Evolutionary conservation across 2,888 invertebrate species (phyloP).

Genomic region (Podabrus alpinus): DNA sequence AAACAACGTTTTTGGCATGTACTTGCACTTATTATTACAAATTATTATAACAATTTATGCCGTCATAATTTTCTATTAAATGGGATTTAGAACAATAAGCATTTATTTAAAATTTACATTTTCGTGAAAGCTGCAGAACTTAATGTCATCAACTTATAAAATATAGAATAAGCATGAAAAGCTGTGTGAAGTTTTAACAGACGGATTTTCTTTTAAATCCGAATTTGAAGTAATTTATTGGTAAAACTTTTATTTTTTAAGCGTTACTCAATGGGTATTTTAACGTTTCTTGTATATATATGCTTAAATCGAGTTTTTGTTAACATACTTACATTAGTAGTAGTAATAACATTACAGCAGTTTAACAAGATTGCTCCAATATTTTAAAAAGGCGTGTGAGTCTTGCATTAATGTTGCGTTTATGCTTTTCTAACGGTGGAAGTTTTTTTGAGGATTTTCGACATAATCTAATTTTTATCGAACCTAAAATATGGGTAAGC

Average conservation of each 20-base stretch:
- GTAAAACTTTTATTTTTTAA: neutral
- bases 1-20: neutral
- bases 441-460: neutral
- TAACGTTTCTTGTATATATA: neutral
- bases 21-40: neutral
- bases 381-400: neutral
- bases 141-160: neutral
- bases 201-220: neutral
- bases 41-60: too few species aligned
- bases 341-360: neutral
- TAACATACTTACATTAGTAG: neutral
- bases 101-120: neutral
- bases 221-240: neutral
- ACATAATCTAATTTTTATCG: neutral
- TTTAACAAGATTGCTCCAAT: neutral
- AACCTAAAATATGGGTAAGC: neutral
- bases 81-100: neutral
- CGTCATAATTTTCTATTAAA: too few species aligned
- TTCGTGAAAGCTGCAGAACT: neutral
- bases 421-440: neutral
- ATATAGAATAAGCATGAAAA: neutral
- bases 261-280: neutral
- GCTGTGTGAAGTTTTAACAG: neutral
- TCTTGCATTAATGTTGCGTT: neutral
- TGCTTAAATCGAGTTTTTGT: neutral